Evolutionary conservation across 2,797 vertebrate species (phyloP).

Genomic region (Anguilla obscura): DNA sequence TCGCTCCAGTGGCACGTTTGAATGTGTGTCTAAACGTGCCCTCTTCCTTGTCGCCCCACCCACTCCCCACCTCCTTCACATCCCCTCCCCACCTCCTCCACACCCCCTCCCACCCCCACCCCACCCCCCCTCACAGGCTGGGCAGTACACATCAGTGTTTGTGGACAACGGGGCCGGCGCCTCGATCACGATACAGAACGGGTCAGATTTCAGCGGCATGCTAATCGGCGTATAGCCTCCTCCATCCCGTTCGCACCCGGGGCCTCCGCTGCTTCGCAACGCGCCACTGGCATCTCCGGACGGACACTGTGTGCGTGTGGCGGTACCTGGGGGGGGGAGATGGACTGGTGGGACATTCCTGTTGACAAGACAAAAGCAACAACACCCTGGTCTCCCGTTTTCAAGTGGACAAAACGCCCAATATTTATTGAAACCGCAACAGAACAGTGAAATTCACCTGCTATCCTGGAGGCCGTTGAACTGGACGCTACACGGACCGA

Average conservation of each 20-base stretch:
- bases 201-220: conserved; percentile 92
- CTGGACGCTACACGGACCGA: conserved; percentile 5
- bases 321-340: conserved; percentile 19
- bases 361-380: background rate
- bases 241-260: background rate
- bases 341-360: conserved; percentile 19
- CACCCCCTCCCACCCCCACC: no score
- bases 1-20: background rate
- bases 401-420: conserved; percentile 53
- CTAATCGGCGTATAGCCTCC: conserved; percentile 79
- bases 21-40: background rate
- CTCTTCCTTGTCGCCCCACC: no score
- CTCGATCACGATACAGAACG: conserved; percentile 84
- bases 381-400: conserved; percentile 35
- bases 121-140: conserved; percentile 67
- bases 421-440: conserved; percentile 43
- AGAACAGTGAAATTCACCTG: conserved; percentile 48
- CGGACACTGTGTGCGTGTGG: conserved; percentile 38
- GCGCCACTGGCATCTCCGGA: conserved; percentile 46
- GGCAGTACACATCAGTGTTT: conserved; percentile 93
- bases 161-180: conserved; percentile 90
- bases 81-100: no score
- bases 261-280: conserved; percentile 36
- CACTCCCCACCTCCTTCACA: no score
- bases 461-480: background rate